A percentile compares a stretch with the other conserved stretches of the same genome.
These are phyloP conservation scores for Phylloscopus collybita DNA, from an alignment of 2,797 vertebrate species.

Conservation along the genomic window DNA sequence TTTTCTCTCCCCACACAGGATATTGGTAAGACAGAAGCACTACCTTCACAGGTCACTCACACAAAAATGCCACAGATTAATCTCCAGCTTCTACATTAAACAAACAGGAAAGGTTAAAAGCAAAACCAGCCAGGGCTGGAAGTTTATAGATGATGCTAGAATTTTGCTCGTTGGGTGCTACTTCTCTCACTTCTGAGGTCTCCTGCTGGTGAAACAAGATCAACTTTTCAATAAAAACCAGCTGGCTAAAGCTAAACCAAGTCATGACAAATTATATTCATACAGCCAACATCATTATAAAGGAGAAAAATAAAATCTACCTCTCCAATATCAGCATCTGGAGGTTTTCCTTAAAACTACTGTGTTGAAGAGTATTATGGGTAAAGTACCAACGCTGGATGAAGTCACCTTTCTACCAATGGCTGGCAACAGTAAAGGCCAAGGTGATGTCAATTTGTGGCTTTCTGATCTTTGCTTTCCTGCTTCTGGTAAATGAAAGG, in stretches of 20 bases:
- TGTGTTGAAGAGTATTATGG: background rate
- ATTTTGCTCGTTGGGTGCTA: conserved; percentile 34
- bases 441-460: background rate
- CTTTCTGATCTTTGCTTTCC: background rate
- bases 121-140: background rate
- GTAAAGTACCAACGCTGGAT: background rate
- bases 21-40: conserved; percentile 21
- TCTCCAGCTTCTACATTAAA: conserved; percentile 3
- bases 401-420: background rate
- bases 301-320: background rate
- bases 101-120: background rate
- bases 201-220: conserved; percentile 38
- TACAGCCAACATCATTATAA: background rate
- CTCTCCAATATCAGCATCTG: background rate
- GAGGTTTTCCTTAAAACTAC: background rate
- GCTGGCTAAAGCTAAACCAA: conserved; percentile 27
- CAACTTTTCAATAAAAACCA: conserved; percentile 41
- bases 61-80: background rate
- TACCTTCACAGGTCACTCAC: background rate
- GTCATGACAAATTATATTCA: conserved; percentile 4
- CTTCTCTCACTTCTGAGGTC: conserved; percentile 29
- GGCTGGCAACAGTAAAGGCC: background rate
- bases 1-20: conserved; percentile 36
- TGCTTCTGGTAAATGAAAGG: background rate
- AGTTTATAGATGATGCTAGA: background rate